Base-by-base conservation (phyloP, 2,113 vertebrate species). In the Epinephelus moara region DNA sequence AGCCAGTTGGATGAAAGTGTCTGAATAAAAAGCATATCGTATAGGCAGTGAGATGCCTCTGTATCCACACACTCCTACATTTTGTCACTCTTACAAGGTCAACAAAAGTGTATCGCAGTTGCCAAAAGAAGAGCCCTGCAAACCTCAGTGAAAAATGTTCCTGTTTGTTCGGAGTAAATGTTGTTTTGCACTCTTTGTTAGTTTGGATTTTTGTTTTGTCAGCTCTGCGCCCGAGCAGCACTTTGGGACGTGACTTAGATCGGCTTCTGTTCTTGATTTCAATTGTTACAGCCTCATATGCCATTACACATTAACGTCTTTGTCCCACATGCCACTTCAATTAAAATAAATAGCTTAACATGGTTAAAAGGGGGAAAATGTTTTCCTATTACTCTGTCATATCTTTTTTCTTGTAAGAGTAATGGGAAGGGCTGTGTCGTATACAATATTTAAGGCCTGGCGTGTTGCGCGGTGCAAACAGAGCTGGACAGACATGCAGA, bases 401-500 rank as follows among this genome's bases (percentile, higher is more conserved):
- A 66, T 68, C 62, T 70, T 70, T 23, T 73, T 75, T 61, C 13
- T 74, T 70, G 6, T 59, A 21, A 74, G 67, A 81, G 73, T 77
- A 74, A 27, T 40, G 14, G 61, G 23, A 89, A 53, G 37, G 17
- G 27, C 42, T 6, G 3, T 66, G 85, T 83, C 80, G 60, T 78
- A 55, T 83, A 64, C 62, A 75, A 76, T 85, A 86, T 84, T 68
- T 88, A 71, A 69, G 64, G 27, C 59, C 69, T 80, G 71, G 70
- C 18, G 21, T 87, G 75, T 68, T 37, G 61, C 59, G 53, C 63
- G 37, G 60, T 64, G 78, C 69, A 89, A 89, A 85, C 79, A 60
- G 70, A 70, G 59, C n/a, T 13, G 77, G 88, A 78, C 74, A 68
- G 75, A 81, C 70, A 19, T 45, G 25, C 15, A 73, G 66, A 70